Percentiles rank a stretch among this genome's conserved stretches.
Evolutionary conservation across 2,888 invertebrate genomes (phyloP).

Genomic region (Germaria angustata): DNA sequence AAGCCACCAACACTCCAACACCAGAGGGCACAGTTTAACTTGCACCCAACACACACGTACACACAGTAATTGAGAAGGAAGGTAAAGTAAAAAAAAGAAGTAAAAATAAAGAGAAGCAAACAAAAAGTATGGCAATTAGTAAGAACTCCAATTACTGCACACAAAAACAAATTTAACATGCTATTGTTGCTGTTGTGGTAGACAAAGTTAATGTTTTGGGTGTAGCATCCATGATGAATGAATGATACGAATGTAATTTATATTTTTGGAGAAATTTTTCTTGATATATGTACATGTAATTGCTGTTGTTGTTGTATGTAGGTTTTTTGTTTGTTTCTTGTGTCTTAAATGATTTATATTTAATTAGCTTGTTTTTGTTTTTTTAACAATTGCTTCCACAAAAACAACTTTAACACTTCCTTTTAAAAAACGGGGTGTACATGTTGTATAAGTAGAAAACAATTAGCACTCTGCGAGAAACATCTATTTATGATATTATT

Average conservation of each 20-base stretch:
- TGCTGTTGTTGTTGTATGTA: not conserved
- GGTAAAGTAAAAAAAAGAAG: conserved; percentile 66
- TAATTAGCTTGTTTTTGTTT: conserved; percentile 36
- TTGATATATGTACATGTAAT: not conserved
- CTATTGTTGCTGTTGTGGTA: not conserved
- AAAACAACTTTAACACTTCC: not conserved
- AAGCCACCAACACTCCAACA: not conserved
- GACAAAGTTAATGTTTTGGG: conserved; percentile 41
- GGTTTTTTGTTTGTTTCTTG: not conserved
- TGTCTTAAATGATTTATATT: conserved; percentile 50
- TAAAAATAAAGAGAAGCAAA: conserved; percentile 72
- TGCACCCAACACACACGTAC: not conserved
- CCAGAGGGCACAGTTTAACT: not conserved
- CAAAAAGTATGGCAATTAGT: conserved; percentile 60
- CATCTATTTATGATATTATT: too few relatives aligned
- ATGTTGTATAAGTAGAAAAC: conserved; percentile 26
- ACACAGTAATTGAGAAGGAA: not conserved
- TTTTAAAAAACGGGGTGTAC: not conserved
- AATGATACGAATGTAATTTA: conserved; percentile 31
- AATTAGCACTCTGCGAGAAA: conserved; percentile 2
- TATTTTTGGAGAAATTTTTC: conserved; percentile 20
- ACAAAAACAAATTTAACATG: conserved; percentile 13
- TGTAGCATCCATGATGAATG: conserved; percentile 49
- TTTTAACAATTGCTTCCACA: not conserved
- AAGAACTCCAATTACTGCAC: conserved; percentile 48